These are phyloP conservation scores for Tuberolachnus salignus DNA, from an alignment of 2,888 invertebrate species.

Conservation along the genomic window DNA sequence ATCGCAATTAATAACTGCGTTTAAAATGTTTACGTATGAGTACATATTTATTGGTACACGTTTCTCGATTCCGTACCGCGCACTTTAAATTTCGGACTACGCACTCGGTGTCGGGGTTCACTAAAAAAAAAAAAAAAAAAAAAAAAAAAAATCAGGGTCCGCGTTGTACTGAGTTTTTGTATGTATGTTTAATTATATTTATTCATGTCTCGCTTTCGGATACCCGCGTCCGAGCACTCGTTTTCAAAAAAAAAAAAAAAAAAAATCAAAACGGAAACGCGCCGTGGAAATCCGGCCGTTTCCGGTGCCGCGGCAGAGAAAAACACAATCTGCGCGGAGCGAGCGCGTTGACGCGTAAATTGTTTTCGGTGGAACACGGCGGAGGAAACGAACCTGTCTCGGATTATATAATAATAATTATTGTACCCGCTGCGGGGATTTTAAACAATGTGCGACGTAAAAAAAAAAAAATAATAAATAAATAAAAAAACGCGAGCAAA, in stretches of 20 bases:
- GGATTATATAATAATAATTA: background rate
- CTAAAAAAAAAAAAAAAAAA: too few species aligned
- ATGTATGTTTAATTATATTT: background rate
- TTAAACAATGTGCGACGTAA: too few species aligned
- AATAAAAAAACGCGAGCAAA: conserved; percentile 28
- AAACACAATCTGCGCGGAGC: background rate
- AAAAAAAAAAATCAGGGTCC: too few species aligned
- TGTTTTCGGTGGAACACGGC: background rate
- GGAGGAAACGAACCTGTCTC: conserved; percentile 31
- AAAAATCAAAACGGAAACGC: conserved; percentile 13
- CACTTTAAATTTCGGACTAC: too few species aligned
- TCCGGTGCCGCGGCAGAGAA: conserved; percentile 4
- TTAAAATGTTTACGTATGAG: too few species aligned
- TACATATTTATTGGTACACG: too few species aligned
- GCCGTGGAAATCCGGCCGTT: conserved; percentile 10
- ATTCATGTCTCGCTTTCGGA: background rate
- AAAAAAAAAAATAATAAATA: too few species aligned
- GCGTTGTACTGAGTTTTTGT: background rate
- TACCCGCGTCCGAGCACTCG: background rate
- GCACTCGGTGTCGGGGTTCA: too few species aligned
- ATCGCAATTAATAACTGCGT: too few species aligned
- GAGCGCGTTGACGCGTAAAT: background rate
- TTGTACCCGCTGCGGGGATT: background rate
- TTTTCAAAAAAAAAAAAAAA: too few species aligned
- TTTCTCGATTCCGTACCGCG: too few species aligned